phyloP scores from a whole-genome alignment of 64 coral and sea anemone genomes.

The Hydrozoanthus tunicans region DNA sequence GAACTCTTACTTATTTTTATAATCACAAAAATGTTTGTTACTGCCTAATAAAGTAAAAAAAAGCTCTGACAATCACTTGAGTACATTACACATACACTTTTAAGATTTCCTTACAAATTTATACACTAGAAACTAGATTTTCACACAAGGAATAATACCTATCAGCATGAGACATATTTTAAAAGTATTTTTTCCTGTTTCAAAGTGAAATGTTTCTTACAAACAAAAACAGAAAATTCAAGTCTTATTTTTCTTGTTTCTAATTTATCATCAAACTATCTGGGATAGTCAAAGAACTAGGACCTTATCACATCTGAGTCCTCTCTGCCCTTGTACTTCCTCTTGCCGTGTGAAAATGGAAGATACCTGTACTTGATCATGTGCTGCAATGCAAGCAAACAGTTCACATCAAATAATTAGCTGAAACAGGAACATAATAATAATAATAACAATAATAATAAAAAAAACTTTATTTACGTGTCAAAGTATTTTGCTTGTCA shows the following conservation, averaged over 20 bases:
- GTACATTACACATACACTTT: too few relatives aligned
- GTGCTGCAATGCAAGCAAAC: constrained; percentile 69
- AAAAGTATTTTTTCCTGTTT: background rate
- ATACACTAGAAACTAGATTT: too few relatives aligned
- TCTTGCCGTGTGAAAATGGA: constrained; percentile 96
- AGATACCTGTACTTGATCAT: constrained; percentile 98
- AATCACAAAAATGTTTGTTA: too few relatives aligned
- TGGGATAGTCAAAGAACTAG: constrained; percentile 53
- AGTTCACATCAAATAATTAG: background rate
- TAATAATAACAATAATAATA: background rate
- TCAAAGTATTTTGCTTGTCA: too few relatives aligned
- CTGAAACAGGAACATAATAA: background rate
- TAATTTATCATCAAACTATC: background rate
- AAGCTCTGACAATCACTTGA: too few relatives aligned
- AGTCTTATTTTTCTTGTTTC: background rate
- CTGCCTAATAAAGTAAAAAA: too few relatives aligned
- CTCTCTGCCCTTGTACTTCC: constrained; percentile 93
- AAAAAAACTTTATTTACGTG: too few relatives aligned
- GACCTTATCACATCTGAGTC: constrained; percentile 91
- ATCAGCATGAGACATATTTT: too few relatives aligned
- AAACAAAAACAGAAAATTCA: constrained; percentile 6
- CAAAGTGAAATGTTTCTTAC: background rate
- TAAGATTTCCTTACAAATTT: too few relatives aligned
- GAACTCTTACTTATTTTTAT: too few relatives aligned
- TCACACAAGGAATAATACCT: too few relatives aligned